Conservation (phyloP, 2,113 vertebrate genomes). For the Chunga burmeisteri region DNA sequence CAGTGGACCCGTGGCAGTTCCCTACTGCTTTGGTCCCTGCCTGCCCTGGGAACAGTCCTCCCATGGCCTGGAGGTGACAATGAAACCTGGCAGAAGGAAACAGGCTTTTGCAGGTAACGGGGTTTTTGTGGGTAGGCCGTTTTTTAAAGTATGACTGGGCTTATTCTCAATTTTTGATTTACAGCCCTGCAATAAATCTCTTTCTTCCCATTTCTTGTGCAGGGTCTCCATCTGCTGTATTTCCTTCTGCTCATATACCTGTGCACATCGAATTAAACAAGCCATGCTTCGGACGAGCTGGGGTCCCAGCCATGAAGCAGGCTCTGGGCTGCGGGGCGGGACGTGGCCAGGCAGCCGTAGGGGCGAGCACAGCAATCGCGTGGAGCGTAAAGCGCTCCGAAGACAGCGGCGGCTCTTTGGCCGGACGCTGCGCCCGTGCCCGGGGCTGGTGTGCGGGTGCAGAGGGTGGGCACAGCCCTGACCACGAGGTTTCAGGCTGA, state of each 20-base stretch:
- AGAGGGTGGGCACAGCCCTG: neutral
- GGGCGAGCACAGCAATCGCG: accelerated
- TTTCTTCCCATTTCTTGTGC: neutral
- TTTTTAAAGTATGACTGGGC: neutral
- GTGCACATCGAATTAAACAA: neutral
- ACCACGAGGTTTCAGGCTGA: too few relatives aligned
- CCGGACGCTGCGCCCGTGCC: accelerated
- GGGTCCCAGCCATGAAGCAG: accelerated
- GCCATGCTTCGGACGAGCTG: accelerated
- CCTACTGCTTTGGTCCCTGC: too few relatives aligned
- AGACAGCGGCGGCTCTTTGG: neutral
- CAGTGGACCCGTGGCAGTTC: neutral
- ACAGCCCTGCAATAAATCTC: neutral
- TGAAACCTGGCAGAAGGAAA: neutral
- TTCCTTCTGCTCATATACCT: neutral
- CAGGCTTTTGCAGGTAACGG: neutral
- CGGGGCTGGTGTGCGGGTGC: accelerated
- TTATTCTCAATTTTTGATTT: neutral
- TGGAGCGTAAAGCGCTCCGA: accelerated
- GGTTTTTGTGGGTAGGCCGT: accelerated
- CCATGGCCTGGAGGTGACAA: neutral
- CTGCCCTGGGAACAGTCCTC: neutral
- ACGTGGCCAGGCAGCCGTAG: neutral
- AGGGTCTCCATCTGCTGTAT: neutral
- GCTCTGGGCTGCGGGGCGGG: neutral